Evolutionary conservation across 2,797 vertebrate genomes (phyloP).

Genomic region (Geotrypetes seraphini): DNA sequence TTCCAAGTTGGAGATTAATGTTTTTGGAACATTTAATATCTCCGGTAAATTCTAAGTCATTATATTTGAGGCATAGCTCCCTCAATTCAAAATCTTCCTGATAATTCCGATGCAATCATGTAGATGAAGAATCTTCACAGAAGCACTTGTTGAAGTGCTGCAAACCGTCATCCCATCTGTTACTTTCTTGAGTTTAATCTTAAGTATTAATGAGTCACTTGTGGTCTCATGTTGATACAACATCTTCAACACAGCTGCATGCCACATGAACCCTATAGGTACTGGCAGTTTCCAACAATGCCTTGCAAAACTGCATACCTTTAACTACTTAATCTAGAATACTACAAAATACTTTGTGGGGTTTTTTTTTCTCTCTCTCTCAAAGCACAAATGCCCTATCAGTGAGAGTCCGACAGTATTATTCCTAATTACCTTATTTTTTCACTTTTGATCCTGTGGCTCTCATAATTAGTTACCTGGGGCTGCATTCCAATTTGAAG

Average conservation of each 20-base stretch:
- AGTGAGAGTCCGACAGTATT: slow-evolving; percentile 92
- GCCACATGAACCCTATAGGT: slow-evolving; percentile 65
- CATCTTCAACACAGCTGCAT: slow-evolving; percentile 67
- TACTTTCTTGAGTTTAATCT: slow-evolving; percentile 61
- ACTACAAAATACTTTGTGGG: slow-evolving; percentile 55
- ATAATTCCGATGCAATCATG: background rate
- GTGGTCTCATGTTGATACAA: slow-evolving; percentile 62
- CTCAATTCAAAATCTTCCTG: background rate
- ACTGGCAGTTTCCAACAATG: slow-evolving; percentile 55
- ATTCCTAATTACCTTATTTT: slow-evolving; percentile 98
- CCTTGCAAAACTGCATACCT: slow-evolving; percentile 45
- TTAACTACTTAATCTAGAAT: slow-evolving; percentile 57
- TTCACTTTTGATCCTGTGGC: slow-evolving; percentile 94
- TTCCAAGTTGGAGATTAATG: slow-evolving; percentile 20
- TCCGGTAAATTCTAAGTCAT: slow-evolving; percentile 31
- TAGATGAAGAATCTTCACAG: slow-evolving; percentile 5
- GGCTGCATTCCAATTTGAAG: slow-evolving; percentile 99
- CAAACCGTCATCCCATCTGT: slow-evolving; percentile 43
- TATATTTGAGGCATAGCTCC: slow-evolving; percentile 3
- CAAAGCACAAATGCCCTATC: slow-evolving; percentile 78
- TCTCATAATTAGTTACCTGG: slow-evolving; percentile 99
- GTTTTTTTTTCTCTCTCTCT: no score
- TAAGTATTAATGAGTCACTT: slow-evolving; percentile 53
- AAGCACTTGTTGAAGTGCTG: slow-evolving; percentile 26
- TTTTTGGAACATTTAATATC: slow-evolving; percentile 22